A percentile compares a stretch with the other conserved stretches of the same genome.
Conservation (phyloP, 2,888 invertebrate species). For the Synergus itoensis region DNA sequence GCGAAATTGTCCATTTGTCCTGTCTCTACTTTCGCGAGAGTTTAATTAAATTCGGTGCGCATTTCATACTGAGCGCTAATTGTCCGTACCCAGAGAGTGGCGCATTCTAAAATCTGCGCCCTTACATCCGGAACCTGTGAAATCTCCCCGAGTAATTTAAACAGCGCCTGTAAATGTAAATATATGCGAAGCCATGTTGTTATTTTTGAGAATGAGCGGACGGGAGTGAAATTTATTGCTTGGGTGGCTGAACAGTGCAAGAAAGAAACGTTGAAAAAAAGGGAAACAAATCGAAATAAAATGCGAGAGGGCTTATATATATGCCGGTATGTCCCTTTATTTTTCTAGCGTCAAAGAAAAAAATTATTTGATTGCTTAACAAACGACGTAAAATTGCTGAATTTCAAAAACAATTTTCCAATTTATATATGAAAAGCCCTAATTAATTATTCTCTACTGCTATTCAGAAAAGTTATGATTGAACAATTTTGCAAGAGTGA, state of each 20-base stretch:
- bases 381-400: neutral
- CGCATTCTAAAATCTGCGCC: conserved; percentile 3
- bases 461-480: neutral
- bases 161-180: conserved; percentile 21
- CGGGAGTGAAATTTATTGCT: conserved; percentile 18
- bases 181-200: conserved; percentile 11
- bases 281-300: conserved; percentile 27
- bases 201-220: conserved; percentile 5
- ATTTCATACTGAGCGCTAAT: conserved; percentile 40
- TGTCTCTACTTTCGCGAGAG: neutral
- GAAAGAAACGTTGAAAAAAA: neutral
- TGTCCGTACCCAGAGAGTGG: neutral
- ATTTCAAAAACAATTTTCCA: no score
- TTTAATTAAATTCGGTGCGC: conserved; percentile 36
- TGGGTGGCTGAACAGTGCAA: neutral
- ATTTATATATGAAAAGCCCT: no score
- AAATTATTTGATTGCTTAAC: conserved; percentile 5
- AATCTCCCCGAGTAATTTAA: conserved; percentile 36
- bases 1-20: conserved; percentile 24
- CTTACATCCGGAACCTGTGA: conserved; percentile 17
- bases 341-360: neutral
- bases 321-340: neutral
- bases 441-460: neutral
- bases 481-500: neutral
- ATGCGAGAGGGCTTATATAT: neutral